A percentile compares a stretch with the other conserved stretches of the same genome.
Conservation (phyloP, 1,140 invertebrate species). For the Homalodisca vitripennis region DNA sequence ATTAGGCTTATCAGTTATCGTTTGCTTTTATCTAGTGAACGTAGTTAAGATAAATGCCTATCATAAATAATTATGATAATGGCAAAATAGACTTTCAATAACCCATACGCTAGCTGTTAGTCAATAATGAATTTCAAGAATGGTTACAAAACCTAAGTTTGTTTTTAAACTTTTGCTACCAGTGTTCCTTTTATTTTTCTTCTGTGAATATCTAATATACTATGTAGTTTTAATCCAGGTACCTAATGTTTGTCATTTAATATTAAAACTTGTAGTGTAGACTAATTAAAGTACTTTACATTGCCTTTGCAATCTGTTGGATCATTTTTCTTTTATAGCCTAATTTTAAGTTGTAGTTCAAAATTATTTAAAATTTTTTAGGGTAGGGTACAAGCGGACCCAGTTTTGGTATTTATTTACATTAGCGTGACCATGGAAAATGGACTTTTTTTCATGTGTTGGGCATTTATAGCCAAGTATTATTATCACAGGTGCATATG, state of each 20-base stretch:
- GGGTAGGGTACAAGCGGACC: background rate
- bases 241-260: background rate
- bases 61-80: too few species aligned
- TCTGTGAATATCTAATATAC: slow-evolving; percentile 4
- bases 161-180: slow-evolving; percentile 13
- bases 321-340: background rate
- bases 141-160: slow-evolving; percentile 10
- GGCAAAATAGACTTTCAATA: too few species aligned
- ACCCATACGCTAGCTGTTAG: too few species aligned
- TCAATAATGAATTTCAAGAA: too few species aligned
- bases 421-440: too few species aligned
- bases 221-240: slow-evolving; percentile 8
- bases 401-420: too few species aligned
- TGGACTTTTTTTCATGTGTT: too few species aligned
- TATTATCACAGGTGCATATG: too few species aligned
- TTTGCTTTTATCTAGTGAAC: too few species aligned
- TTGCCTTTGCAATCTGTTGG: background rate
- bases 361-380: background rate
- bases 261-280: background rate
- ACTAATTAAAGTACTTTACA: background rate
- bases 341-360: background rate
- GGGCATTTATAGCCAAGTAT: too few species aligned
- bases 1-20: too few species aligned
- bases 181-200: background rate
- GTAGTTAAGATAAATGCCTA: too few species aligned